Conservation (phyloP, 2,797 vertebrate species). For the Heliangelus exortis region DNA sequence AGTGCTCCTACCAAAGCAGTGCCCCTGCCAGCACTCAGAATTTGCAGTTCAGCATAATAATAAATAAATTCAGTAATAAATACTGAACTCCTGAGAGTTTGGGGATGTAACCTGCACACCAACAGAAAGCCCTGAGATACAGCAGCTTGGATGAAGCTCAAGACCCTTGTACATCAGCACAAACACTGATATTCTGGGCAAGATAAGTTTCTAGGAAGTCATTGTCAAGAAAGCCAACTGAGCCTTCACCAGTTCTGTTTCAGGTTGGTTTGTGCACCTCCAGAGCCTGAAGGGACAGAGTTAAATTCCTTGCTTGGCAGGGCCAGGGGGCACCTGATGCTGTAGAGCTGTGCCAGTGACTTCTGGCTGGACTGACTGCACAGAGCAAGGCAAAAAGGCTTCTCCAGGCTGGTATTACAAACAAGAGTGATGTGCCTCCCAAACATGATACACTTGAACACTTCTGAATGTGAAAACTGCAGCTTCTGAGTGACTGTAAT, state of each 20-base stretch:
- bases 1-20: background rate
- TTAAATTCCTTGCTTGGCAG: background rate
- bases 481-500: background rate
- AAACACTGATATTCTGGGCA: rapidly evolving
- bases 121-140: background rate
- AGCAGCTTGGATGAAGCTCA: background rate
- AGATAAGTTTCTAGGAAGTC: background rate
- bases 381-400: no score
- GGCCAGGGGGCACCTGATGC: background rate
- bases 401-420: background rate
- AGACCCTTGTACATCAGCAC: background rate
- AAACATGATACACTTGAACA: background rate
- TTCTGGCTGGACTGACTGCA: background rate
- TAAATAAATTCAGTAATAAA: no score
- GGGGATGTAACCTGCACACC: background rate
- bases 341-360: no score
- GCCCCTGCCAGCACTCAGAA: constrained; percentile 36
- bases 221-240: background rate
- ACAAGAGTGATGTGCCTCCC: background rate
- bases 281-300: background rate
- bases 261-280: background rate
- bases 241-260: no score
- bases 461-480: background rate
- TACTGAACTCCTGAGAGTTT: background rate
- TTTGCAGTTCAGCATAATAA: background rate